Evolutionary conservation across 2,888 invertebrate genomes (phyloP), one percentile per base, ranked within the genome.

Genomic region (Pristionchus maxplancki): DNA sequence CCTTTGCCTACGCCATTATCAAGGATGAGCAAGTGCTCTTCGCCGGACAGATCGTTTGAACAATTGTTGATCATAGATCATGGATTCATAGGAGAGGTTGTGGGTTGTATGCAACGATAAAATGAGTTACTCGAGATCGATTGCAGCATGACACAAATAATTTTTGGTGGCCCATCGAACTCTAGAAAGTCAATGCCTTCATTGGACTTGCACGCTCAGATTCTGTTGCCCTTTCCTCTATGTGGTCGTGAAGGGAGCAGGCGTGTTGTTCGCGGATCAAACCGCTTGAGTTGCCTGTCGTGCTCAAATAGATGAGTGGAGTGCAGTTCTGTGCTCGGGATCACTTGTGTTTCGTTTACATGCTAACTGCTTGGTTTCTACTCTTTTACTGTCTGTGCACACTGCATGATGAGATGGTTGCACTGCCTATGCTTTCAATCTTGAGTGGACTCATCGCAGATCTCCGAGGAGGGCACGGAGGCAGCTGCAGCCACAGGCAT

Each of bases 401-500:
- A 24, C 1, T n/a, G 58, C 24, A n/a, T 9, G 24, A 20, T 9
- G 13, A 4, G 28, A 28, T 58, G 58, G 28, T 62, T 62, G 1
- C 3, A 62, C 8, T 15, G n/a, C 20, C 24, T 20, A 28, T 28
- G 3, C 20, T 62, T 62, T 28, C 24, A 20, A n/a, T 2, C 13
- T 62, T 58, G 5, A 4, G 9, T 28, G 11, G 11, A 15, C 37
- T 34, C 37, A 34, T 37, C 37, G 37, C 82, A 85, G 85, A 24
- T 85, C n/a, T 85, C 85, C 17, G 85, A 85, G 48, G 85, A 85
- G 64, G 85, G 85, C 40, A 85, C 85, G 9, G 64, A 85, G 31
- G 85, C 85, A 64, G 85, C 85, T 20, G 85, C 85, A n/a, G 85
- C 85, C 0, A 85, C 85, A 8, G 85, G 11, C 40, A 28, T 85